Evolutionary conservation across 2,797 vertebrate genomes (phyloP), one percentile per base, ranked within the genome.

Genomic region (Coendou prehensilis): DNA sequence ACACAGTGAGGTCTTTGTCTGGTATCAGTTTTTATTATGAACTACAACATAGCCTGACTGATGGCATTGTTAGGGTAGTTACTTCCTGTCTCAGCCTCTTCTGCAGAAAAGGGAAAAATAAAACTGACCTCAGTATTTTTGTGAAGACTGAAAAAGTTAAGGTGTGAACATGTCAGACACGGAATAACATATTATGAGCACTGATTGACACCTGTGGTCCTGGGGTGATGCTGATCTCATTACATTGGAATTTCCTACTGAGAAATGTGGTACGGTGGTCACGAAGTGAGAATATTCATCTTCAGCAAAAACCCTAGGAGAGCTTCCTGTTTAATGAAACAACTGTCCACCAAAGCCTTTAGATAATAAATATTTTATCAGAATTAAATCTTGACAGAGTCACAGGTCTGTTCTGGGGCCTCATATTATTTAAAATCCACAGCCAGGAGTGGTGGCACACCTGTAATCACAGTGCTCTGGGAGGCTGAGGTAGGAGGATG

Each of bases 291-390:
- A 84, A 64, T 22, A 22, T 76, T 76, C 30, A 15, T 80, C 67
- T 91, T 87, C 52, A 79, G 79, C 41, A 81, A 83, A 83, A 59
- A 26, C 2, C 64, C 41, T 41, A 64, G 9, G 50, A 69, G 59
- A 88, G 2, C 50, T 93, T 95, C 91, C 75, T 94, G n/a, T 79
- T 92, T 93, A 80, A 91, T 93, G 50, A 95, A 76, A 59, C 80
- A 87, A 78, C 87, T 71, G 20, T 64, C 30, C 20, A 28, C 26
- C 75, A 78, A 92, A 61, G 33, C 37, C 56, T 95, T 78, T 73
- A 75, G 78, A 89, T 79, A 71, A 85, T 78, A 89, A 93, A 88
- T 26, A 91, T 79, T 93, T 87, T 89, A 85, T 88, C 54, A 82
- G 54, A 67, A 81, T 93, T 94, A 91, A 95, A 84, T 95, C 41